Evolutionary conservation across 2,888 invertebrate species (phyloP), one percentile per base, ranked within the genome.

Genomic region (Trileptium ribeirensis): DNA sequence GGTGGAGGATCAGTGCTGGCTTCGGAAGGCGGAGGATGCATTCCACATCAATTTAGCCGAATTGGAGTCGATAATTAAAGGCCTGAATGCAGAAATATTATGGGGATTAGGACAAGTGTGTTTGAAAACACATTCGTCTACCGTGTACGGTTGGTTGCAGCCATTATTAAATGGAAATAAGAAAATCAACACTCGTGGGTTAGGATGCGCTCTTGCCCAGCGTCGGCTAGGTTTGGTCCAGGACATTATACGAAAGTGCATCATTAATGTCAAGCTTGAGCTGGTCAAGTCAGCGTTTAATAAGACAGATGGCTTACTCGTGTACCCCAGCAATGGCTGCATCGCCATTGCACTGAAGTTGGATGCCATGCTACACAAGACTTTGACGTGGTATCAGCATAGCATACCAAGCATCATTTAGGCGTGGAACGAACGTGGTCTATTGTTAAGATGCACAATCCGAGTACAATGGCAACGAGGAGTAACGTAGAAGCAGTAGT

Each of bases 21-120:
- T 75, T n/a, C 77, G 77, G 8, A n/a, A 34, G 29, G 77, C 24
- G n/a, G n/a, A 75, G 29, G 39, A 39, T 75, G 38, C 33, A n/a
- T 24, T 8, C n/a, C 77, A 75, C n/a, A 75, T 75, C 39, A 75
- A 75, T 75, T 37, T 36, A 29, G 77, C 77, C 36, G 77, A 75
- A 36, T 36, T 75, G 37, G 77, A 75, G 77, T 29, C 77, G 34
- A 36, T 75, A 8, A 39, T 75, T 33, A 75, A 75, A n/a, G 77
- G 77, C 2, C n/a, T 75, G 39, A 51, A n/a, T n/a, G n/a, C n/a
- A n/a, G n/a, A n/a, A n/a, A n/a, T n/a, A n/a, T n/a, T n/a, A n/a
- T n/a, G n/a, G n/a, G n/a, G n/a, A n/a, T n/a, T n/a, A n/a, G n/a
- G n/a, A n/a, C n/a, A n/a, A n/a, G n/a, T n/a, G n/a, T n/a, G n/a